Conservation (phyloP, 2,888 invertebrate species). For the Rapana venosa region DNA sequence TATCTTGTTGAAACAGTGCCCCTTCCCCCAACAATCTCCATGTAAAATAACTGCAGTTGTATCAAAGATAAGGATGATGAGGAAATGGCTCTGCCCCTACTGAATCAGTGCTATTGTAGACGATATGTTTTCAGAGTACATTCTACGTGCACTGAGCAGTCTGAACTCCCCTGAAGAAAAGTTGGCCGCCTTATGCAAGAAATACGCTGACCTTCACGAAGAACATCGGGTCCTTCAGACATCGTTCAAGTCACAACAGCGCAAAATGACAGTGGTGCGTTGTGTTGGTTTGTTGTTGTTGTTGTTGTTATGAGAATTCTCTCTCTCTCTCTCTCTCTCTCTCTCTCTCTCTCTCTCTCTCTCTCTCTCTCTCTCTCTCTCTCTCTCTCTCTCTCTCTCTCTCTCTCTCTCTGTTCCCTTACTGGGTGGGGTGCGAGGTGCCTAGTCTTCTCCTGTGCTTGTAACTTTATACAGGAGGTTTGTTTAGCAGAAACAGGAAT, state of each 20-base stretch:
- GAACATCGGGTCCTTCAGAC: conserved; percentile 81
- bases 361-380: too few relatives aligned
- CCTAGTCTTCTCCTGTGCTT: too few relatives aligned
- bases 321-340: too few relatives aligned
- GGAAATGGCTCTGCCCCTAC: neutral
- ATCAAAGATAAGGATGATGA: too few relatives aligned
- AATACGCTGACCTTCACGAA: conserved; percentile 87
- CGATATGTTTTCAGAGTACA: conserved; percentile 79
- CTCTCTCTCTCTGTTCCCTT: too few relatives aligned
- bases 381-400: too few relatives aligned
- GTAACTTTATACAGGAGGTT: too few relatives aligned
- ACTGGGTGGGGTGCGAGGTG: too few relatives aligned
- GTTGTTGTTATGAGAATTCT: too few relatives aligned
- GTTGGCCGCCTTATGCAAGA: conserved; percentile 85
- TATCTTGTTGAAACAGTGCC: too few relatives aligned
- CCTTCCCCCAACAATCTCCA: neutral
- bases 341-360: too few relatives aligned
- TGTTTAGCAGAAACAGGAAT: too few relatives aligned
- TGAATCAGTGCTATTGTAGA: conserved; percentile 18
- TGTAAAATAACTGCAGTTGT: neutral
- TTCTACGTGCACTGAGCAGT: conserved; percentile 81
- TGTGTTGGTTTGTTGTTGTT: neutral
- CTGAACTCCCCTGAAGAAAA: conserved; percentile 84
- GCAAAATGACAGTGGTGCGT: conserved; percentile 73
- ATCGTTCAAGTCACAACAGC: conserved; percentile 75